Evolutionary conservation across 2,797 vertebrate species (phyloP).

Genomic region (Catostomus latipinnis): DNA sequence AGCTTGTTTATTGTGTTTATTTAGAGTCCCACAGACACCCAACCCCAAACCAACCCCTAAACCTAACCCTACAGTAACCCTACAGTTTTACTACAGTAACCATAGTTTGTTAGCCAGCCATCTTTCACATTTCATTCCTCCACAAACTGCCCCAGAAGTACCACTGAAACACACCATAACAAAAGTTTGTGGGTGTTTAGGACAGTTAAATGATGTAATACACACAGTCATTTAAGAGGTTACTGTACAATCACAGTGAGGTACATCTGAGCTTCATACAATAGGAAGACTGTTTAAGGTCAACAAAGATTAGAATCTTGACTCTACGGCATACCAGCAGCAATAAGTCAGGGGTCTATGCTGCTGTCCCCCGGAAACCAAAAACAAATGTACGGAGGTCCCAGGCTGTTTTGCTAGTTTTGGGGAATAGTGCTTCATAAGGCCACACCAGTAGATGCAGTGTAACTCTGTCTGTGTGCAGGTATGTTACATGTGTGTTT

Average conservation of each 20-base stretch:
- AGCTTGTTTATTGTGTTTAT: too few species aligned
- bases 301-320: conserved; percentile 22
- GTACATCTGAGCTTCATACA: conserved; percentile 34
- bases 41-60: too few species aligned
- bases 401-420: neutral
- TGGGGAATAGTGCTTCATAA: conserved; percentile 4
- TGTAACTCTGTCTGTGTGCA: conserved; percentile 4
- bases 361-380: conserved; percentile 32
- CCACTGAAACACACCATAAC: neutral
- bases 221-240: conserved; percentile 29
- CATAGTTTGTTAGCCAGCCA: neutral
- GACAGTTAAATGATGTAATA: conserved; percentile 37
- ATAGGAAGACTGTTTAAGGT: conserved; percentile 52
- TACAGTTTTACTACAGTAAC: neutral
- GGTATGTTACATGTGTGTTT: conserved; percentile 58
- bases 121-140: neutral
- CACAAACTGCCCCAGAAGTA: neutral
- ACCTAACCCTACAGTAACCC: too few species aligned
- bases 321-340: conserved; percentile 40
- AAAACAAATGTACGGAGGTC: conserved; percentile 23
- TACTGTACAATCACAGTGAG: conserved; percentile 42
- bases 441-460: conserved; percentile 21
- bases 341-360: conserved; percentile 42
- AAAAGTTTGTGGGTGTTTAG: neutral
- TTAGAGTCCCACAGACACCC: too few species aligned